Conservation (phyloP, 2,888 invertebrate species). For the Drosophila lacicola region DNA sequence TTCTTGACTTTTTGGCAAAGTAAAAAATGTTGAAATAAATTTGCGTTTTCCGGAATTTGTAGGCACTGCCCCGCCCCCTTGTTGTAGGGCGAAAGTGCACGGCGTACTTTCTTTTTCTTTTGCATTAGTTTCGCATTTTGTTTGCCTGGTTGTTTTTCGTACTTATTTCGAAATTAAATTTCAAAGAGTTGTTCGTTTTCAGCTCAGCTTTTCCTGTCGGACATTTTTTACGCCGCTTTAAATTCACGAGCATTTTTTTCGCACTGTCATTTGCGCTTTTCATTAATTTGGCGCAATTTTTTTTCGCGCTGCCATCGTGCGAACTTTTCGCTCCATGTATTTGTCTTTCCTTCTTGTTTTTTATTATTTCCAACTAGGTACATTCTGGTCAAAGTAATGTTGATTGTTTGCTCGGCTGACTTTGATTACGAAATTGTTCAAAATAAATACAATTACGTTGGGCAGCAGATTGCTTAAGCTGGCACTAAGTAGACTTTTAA, state of each 20-base stretch:
- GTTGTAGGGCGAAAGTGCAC: conserved; percentile 41
- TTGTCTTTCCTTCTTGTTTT: conserved; percentile 31
- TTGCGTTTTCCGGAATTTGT: conserved; percentile 74
- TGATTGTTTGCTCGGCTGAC: conserved; percentile 76
- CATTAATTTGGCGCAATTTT: conserved; percentile 68
- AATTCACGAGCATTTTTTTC: conserved; percentile 57
- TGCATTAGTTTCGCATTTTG: conserved; percentile 40
- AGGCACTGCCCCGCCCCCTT: conserved; percentile 11
- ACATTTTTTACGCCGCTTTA: conserved; percentile 62
- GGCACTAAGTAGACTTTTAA: conserved; percentile 64
- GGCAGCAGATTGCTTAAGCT: conserved; percentile 35
- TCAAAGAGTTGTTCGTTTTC: conserved; percentile 61
- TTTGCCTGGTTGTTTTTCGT: conserved; percentile 50
- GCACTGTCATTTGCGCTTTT: conserved; percentile 72
- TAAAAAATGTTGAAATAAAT: conserved; percentile 65
- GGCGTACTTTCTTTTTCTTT: conserved; percentile 53
- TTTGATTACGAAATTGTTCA: conserved; percentile 80
- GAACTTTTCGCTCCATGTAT: conserved; percentile 58
- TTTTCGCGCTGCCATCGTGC: conserved; percentile 53
- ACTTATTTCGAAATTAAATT: conserved; percentile 75
- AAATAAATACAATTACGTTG: conserved; percentile 76
- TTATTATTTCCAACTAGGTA: conserved; percentile 64
- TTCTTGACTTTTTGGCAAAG: conserved; percentile 21
- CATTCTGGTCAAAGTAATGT: conserved; percentile 74
- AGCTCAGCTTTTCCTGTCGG: conserved; percentile 42